A percentile compares a stretch with the other conserved stretches of the same genome.
Conservation (phyloP, 2,888 invertebrate species). For the Dryobota labecula region DNA sequence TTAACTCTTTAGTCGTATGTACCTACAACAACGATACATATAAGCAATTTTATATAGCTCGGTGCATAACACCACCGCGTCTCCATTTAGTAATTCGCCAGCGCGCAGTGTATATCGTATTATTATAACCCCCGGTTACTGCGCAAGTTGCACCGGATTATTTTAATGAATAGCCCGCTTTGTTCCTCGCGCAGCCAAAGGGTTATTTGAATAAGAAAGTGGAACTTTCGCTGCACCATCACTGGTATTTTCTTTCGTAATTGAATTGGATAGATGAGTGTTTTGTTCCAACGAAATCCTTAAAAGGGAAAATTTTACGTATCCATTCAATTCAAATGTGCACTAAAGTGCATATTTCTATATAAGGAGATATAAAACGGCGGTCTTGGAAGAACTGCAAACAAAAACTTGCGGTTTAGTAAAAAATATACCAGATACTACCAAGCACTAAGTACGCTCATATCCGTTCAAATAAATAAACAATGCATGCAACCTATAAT, state of each 20-base stretch:
- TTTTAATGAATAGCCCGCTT: constrained; percentile 86
- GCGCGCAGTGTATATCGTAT: constrained; percentile 64
- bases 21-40: constrained; percentile 24
- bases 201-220: constrained; percentile 88
- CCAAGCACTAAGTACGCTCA: constrained; percentile 12
- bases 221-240: constrained; percentile 78
- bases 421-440: constrained; percentile 37
- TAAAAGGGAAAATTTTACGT: constrained; percentile 42
- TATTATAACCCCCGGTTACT: constrained; percentile 70
- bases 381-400: constrained; percentile 4
- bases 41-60: constrained; percentile 25
- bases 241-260: constrained; percentile 84
- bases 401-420: constrained; percentile 7
- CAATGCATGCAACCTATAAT: constrained; percentile 20
- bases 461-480: constrained; percentile 35
- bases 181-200: constrained; percentile 80
- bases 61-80: constrained; percentile 50
- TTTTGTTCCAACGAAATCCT: constrained; percentile 71
- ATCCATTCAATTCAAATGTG: constrained; percentile 47
- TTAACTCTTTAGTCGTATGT: constrained; percentile 15
- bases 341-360: no score
- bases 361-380: constrained; percentile 26
- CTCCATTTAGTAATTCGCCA: constrained; percentile 66
- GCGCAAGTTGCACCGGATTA: constrained; percentile 77
- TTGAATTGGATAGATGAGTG: constrained; percentile 85